Conservation (phyloP, 2,113 vertebrate genomes). For the Elachura formosa region DNA sequence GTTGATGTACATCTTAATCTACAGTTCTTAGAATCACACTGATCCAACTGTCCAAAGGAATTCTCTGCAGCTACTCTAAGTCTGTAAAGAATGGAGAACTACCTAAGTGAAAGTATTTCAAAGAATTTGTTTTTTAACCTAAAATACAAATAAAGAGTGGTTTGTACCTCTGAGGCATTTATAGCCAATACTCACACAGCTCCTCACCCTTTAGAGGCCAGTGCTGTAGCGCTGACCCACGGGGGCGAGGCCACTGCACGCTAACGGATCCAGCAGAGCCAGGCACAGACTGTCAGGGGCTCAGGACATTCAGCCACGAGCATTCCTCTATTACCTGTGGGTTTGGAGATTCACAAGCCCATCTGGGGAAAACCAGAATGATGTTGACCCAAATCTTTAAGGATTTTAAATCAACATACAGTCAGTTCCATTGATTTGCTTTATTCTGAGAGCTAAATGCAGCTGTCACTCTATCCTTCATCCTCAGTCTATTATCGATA, state of each 20-base stretch:
- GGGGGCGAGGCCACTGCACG: neutral
- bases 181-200: neutral
- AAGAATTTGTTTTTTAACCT: neutral
- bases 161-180: neutral
- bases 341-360: neutral
- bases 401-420: constrained; percentile 31
- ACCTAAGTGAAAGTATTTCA: neutral
- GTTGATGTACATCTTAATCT: neutral
- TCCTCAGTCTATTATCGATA: neutral
- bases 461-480: constrained; percentile 18
- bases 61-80: neutral
- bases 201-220: neutral
- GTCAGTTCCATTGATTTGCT: constrained; percentile 27
- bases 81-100: neutral
- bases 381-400: neutral
- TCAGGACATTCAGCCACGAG: neutral
- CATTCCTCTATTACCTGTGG: neutral
- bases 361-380: neutral
- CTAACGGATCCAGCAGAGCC: neutral
- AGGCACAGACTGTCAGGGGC: neutral
- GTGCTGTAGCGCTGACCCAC: neutral
- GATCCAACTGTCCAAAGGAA: neutral
- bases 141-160: neutral
- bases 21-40: neutral
- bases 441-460: constrained; percentile 17